These are phyloP conservation scores for Temnothorax rugatulus DNA, from an alignment of 2,888 invertebrate genomes.

Conservation along the genomic window DNA sequence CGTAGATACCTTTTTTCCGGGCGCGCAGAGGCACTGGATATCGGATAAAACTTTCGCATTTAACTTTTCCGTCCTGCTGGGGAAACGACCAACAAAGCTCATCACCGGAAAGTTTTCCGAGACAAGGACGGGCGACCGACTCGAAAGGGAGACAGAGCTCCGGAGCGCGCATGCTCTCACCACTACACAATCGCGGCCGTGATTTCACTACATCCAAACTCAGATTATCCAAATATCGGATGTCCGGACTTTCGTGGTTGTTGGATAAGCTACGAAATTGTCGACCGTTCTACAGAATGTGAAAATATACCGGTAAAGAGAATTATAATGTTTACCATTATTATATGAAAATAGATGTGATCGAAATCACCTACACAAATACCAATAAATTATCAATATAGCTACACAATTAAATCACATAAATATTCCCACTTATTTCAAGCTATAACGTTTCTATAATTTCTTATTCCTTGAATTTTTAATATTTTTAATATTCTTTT, in stretches of 20 bases:
- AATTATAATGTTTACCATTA: neutral
- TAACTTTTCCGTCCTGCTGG: slow-evolving; percentile 84
- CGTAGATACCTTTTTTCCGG: slow-evolving; percentile 79
- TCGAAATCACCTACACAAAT: neutral
- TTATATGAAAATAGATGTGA: neutral
- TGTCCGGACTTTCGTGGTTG: slow-evolving; percentile 12
- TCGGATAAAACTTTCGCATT: slow-evolving; percentile 85
- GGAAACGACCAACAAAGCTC: slow-evolving; percentile 85
- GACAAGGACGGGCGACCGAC: slow-evolving; percentile 79
- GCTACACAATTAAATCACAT: neutral
- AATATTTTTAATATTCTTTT: neutral
- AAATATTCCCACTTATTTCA: neutral
- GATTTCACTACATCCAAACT: slow-evolving; percentile 45
- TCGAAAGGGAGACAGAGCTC: slow-evolving; percentile 55
- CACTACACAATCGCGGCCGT: slow-evolving; percentile 13
- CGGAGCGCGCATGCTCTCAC: slow-evolving; percentile 57
- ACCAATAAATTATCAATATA: neutral
- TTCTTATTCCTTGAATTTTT: neutral
- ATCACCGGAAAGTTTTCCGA: slow-evolving; percentile 84
- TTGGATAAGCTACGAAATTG: slow-evolving; percentile 52
- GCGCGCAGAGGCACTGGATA: slow-evolving; percentile 79
- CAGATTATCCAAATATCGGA: slow-evolving; percentile 48
- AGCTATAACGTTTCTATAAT: neutral
- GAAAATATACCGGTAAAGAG: neutral
- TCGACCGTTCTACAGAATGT: neutral